Percentiles rank a stretch among this genome's conserved stretches.
phyloP scores from a whole-genome alignment of 2,797 vertebrate genomes.

The Antrozous pallidus region DNA sequence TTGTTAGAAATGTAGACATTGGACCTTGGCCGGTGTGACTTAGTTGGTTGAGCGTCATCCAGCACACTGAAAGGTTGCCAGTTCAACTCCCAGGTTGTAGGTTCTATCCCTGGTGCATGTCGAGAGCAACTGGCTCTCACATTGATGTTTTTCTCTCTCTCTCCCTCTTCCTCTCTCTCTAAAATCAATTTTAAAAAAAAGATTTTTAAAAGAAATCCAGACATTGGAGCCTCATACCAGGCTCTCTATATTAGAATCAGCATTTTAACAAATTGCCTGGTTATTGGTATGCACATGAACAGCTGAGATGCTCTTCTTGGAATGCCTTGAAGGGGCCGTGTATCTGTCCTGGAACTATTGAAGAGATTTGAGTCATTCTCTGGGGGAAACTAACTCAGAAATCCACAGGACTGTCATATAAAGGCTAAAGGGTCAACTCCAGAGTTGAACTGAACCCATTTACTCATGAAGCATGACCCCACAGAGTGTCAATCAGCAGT shows the following conservation, averaged over 20 bases:
- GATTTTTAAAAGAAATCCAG: not conserved
- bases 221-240: not conserved
- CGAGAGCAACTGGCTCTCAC: not conserved
- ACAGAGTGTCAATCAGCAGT: not conserved
- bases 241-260: not conserved
- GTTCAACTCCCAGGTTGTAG: not conserved
- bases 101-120: not conserved
- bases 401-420: not conserved
- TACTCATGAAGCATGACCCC: too few relatives aligned
- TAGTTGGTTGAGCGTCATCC: too few relatives aligned
- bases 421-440: not conserved
- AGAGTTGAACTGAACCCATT: too few relatives aligned
- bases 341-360: not conserved
- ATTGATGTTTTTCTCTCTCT: not conserved
- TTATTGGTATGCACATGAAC: not conserved
- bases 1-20: not conserved
- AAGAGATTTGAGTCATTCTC: not conserved
- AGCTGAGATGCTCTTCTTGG: not conserved
- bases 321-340: not conserved
- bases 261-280: not conserved
- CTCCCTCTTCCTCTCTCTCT: not conserved
- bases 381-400: not conserved
- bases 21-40: too few relatives aligned
- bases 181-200: not conserved
- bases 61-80: not conserved